Conservation (phyloP, 2,797 vertebrate species). For the Vultur gryphus region DNA sequence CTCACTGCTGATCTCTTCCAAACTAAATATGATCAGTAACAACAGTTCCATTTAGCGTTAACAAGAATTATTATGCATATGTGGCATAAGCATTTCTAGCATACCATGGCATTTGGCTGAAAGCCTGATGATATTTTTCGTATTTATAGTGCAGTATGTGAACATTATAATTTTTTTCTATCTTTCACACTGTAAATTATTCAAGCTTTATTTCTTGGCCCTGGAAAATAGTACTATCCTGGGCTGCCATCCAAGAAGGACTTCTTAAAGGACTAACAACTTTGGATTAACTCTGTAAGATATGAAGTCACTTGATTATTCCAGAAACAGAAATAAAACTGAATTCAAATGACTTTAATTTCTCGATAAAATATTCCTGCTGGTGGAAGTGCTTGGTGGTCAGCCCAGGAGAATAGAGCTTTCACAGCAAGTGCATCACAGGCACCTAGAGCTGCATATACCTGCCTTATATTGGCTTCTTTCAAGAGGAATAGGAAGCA, state of each 20-base stretch:
- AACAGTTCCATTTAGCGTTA: slow-evolving; percentile 62
- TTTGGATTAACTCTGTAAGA: not conserved
- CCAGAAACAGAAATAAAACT: not conserved
- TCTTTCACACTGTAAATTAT: slow-evolving; percentile 49
- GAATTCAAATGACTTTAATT: not conserved
- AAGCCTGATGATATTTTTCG: slow-evolving; percentile 59
- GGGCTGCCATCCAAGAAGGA: slow-evolving; percentile 15
- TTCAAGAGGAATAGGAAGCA: not conserved
- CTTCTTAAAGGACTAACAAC: slow-evolving; percentile 32
- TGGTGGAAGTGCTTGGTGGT: not conserved
- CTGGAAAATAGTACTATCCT: slow-evolving; percentile 5
- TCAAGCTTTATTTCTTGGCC: slow-evolving; percentile 54
- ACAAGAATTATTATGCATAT: slow-evolving; percentile 63
- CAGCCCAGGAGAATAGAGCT: not conserved
- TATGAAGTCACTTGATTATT: not conserved
- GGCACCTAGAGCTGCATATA: not conserved
- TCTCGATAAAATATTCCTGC: not conserved
- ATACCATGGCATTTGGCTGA: slow-evolving; percentile 62
- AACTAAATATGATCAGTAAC: slow-evolving; percentile 42
- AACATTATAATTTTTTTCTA: slow-evolving; percentile 37
- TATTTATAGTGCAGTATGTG: slow-evolving; percentile 47
- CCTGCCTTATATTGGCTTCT: not conserved
- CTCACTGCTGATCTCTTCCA: slow-evolving; percentile 39
- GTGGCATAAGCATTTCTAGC: slow-evolving; percentile 53
- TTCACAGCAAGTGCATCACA: not conserved